Evolutionary conservation across 2,113 vertebrate species (phyloP), one percentile per base, ranked within the genome.

Genomic region (Nothobranchius kuhntae): DNA sequence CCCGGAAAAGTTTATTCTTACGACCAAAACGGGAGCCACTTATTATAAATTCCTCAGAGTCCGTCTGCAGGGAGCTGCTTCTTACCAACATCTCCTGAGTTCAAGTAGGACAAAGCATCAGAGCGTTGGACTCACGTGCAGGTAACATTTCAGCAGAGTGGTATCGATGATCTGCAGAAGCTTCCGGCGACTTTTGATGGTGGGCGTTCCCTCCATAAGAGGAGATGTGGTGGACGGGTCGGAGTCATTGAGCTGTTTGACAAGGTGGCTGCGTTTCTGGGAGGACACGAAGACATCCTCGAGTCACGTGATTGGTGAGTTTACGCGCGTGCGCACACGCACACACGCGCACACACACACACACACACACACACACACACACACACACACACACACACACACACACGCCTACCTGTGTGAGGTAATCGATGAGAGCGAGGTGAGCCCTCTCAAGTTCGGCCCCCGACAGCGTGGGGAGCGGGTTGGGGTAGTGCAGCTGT

Each of bases 161-260:
- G 98, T 99, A 69, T 99, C 98, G 13, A 99, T 99, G 82, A 99
- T 99, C 83, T 99, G 97, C 42, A 99, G 90, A 52, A 98, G 92
- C 65, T 99, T 99, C 86, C 96, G 98, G 85, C 95, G 96, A 69
- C 96, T 99, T 79, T 98, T 99, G 74, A 99, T 99, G 0, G 97
- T 99, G 7, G 96, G 98, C 0, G 96, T 99, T 60, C 98, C 98
- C 73, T 98, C 97, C 96, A 99, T 95, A 59, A 98, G 95, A 0
- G 97, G 98, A 24, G 98, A 98, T 0, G 97, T 95, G 47, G 94
- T 96, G 6, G 96, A 98, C 17, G 97, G 95, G 65, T 98, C 95
- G 0, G 96, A 95, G 89, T 98, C 97, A 53, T 98, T 96, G 40
- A 98, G 84, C 82, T 98, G 96, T 87, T 98, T 99, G 50, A 99